Conservation (phyloP, 2,797 vertebrate species). For the Sebastes hubbsi region DNA sequence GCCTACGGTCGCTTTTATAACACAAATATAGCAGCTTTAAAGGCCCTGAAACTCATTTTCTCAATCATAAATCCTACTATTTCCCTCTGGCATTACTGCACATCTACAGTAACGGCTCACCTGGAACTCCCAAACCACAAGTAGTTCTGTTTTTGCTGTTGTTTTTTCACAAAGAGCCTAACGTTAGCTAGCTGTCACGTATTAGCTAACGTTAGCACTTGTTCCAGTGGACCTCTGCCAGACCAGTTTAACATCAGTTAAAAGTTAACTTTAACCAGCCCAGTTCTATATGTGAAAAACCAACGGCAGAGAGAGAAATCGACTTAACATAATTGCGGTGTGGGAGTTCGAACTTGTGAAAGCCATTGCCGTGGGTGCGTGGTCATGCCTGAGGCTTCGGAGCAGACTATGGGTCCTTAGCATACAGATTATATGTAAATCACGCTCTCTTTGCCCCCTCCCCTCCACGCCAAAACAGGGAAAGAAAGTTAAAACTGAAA, state of each 20-base stretch:
- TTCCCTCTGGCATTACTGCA: background rate
- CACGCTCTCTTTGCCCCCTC: background rate
- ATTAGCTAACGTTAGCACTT: background rate
- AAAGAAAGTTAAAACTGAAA: background rate
- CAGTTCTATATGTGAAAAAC: background rate
- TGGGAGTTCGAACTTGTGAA: background rate
- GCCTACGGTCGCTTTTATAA: no score
- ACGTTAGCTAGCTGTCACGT: background rate
- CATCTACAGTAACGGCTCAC: background rate
- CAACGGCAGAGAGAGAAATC: background rate
- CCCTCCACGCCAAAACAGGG: background rate
- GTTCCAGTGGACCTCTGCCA: background rate
- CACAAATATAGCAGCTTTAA: no score
- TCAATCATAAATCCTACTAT: background rate
- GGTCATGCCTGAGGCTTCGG: background rate
- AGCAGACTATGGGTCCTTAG: background rate
- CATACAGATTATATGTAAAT: background rate
- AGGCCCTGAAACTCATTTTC: background rate
- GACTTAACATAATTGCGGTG: background rate
- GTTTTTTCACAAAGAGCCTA: background rate
- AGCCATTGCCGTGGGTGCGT: background rate
- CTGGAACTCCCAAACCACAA: background rate
- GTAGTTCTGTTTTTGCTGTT: background rate
- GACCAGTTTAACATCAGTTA: background rate
- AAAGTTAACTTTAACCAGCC: background rate